Conservation (phyloP, 2,888 invertebrate species). For the Creontiades dilutus region DNA sequence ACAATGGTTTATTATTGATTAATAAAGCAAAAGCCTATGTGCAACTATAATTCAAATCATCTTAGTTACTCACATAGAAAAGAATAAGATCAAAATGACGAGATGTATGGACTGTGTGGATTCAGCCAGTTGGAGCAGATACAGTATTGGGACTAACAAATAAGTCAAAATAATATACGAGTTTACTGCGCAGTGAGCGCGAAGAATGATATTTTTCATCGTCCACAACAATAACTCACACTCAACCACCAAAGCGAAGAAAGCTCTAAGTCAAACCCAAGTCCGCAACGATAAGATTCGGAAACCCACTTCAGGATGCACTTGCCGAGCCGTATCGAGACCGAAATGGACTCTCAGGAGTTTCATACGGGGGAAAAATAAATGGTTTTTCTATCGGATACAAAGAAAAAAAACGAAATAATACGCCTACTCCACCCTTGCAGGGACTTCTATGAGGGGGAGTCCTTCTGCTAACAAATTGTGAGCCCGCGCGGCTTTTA, state of each 20-base stretch:
- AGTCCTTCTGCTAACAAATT: slow-evolving; percentile 44
- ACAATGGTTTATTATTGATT: too few relatives aligned
- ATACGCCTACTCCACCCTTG: slow-evolving; percentile 2
- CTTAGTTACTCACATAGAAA: too few relatives aligned
- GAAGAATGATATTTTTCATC: too few relatives aligned
- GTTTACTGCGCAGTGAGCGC: too few relatives aligned
- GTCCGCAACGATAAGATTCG: neutral
- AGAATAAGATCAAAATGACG: too few relatives aligned
- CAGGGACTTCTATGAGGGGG: neutral
- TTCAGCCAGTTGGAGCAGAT: too few relatives aligned
- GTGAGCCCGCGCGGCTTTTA: slow-evolving; percentile 43
- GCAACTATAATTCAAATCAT: too few relatives aligned
- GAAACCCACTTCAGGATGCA: slow-evolving; percentile 2
- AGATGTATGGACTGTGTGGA: too few relatives aligned
- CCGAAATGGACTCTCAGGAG: neutral
- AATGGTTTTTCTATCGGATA: slow-evolving; percentile 5
- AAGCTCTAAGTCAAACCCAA: neutral
- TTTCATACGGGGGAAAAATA: neutral
- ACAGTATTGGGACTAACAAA: too few relatives aligned
- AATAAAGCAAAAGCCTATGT: too few relatives aligned
- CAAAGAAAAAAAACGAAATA: neutral
- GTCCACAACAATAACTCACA: neutral
- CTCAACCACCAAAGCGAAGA: neutral
- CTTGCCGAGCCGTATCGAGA: neutral
- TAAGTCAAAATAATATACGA: too few relatives aligned